Base-by-base conservation (phyloP, 2,888 invertebrate genomes). In the Latheticus oryzae region DNA sequence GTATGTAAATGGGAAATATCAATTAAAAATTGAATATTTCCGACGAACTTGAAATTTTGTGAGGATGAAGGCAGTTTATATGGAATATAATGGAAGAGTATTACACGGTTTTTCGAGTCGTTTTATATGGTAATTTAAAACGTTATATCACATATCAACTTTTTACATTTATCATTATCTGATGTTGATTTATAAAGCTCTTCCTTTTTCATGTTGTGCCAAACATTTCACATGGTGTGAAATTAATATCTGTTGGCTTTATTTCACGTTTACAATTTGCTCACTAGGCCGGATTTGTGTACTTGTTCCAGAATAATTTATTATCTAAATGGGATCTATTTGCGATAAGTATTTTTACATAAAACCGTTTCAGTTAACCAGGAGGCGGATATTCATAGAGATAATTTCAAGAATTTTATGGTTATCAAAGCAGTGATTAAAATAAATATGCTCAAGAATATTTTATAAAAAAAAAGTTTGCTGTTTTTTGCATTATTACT, bases 141-240 rank as follows among this genome's bases (percentile, higher is more conserved):
- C 50, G 50, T 53, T 43, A 53, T 42, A 53, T 35, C 43, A 43
- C 53, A 43, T 56, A 56, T 50, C 48, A 48, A 38, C 52, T 60
- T 52, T 54, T 30, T 55, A 55, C 50, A 59, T 59, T 51, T 60
- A 60, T 60, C 58, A 57, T 60, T 52, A 56, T 56, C 56, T 57
- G 60, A 60, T 56, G 50, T 52, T 60, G 60, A 60, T 60, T 60
- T 60, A 60, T 60, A 43, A 45, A 40, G 60, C 52, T 60, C 60
- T 60, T 60, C 60, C 60, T 60, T 56, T 60, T 56, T 52, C 60
- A 28, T 60, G 60, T 60, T 45, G 24, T 51, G 60, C 60, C 60
- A 57, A 56, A 56, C 54, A 33, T 60, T 56, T 54, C 45, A 52
- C 55, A 59, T 55, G 42, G 47, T 59, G 51, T 47, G 52, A 58